Percentiles rank a stretch among this genome's conserved stretches.
Conservation (phyloP, 2,113 vertebrate genomes). For the Globicephala melas region DNA sequence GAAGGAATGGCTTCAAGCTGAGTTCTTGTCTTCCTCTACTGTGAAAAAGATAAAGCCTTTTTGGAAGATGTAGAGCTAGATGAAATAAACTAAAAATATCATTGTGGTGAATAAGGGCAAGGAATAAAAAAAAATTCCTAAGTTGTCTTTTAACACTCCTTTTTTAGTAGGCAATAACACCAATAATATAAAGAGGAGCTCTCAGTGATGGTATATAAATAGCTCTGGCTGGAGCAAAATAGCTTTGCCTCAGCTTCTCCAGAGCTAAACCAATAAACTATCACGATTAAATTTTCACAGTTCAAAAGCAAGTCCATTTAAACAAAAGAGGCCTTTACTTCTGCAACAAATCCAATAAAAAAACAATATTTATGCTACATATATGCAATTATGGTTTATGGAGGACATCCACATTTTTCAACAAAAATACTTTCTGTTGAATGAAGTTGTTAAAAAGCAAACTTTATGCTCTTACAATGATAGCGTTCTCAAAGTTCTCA, state of each 20-base stretch:
- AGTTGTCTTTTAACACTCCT: constrained; percentile 79
- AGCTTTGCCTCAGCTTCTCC: constrained; percentile 80
- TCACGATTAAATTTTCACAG: constrained; percentile 77
- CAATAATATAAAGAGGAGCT: constrained; percentile 81
- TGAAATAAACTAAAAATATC: constrained; percentile 80
- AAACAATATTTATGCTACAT: constrained; percentile 75
- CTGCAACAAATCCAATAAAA: constrained; percentile 79
- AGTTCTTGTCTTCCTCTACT: constrained; percentile 63
- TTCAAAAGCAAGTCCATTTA: constrained; percentile 81
- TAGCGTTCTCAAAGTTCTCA: constrained; percentile 62
- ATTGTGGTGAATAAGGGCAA: constrained; percentile 63
- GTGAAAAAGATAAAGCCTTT: constrained; percentile 63
- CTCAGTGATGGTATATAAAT: constrained; percentile 85
- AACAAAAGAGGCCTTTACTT: constrained; percentile 79
- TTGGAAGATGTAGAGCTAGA: constrained; percentile 60
- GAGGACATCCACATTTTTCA: constrained; percentile 68
- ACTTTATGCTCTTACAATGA: constrained; percentile 60
- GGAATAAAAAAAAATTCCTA: constrained; percentile 49
- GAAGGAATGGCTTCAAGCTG: constrained; percentile 64
- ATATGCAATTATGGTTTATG: constrained; percentile 71
- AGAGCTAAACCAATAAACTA: constrained; percentile 82
- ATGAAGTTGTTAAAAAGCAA: constrained; percentile 73
- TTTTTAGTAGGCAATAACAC: constrained; percentile 78
- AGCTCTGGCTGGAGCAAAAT: constrained; percentile 81
- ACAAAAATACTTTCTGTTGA: constrained; percentile 56